phyloP scores from a whole-genome alignment of 1,140 invertebrate genomes.

The Cyphomyrmex costatus region DNA sequence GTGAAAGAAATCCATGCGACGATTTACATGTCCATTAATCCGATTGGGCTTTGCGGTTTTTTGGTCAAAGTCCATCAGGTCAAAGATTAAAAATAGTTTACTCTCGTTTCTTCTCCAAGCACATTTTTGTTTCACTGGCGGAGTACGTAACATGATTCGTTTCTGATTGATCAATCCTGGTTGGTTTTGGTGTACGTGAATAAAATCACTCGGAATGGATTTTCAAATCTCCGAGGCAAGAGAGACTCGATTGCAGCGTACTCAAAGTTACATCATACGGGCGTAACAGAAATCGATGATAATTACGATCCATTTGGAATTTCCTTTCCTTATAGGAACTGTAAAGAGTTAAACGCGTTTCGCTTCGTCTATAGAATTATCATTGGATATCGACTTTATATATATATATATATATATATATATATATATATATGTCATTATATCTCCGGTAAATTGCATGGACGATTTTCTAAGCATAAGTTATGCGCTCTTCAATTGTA shows the following conservation, averaged over 20 bases:
- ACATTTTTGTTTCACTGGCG: background rate
- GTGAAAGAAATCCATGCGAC: slow-evolving; percentile 47
- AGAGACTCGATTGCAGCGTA: background rate
- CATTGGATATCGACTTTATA: slow-evolving; percentile 28
- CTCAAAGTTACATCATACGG: background rate
- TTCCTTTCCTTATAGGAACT: background rate
- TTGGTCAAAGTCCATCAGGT: slow-evolving; percentile 9
- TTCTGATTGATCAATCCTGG: slow-evolving; percentile 28
- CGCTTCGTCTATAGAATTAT: slow-evolving; percentile 35
- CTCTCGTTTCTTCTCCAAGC: background rate
- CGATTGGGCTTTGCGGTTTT: slow-evolving; percentile 40
- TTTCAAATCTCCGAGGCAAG: background rate
- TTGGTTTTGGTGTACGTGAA: slow-evolving; percentile 29
- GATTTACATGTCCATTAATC: slow-evolving; percentile 54
- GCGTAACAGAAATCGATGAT: slow-evolving; percentile 49
- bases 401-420: too few species aligned
- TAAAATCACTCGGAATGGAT: slow-evolving; percentile 21
- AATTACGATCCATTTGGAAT: slow-evolving; percentile 50
- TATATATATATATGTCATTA: slow-evolving; percentile 33
- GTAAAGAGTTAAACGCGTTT: slow-evolving; percentile 33
- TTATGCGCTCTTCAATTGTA: slow-evolving; percentile 33
- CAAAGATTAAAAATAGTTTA: slow-evolving; percentile 29
- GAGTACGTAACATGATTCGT: background rate
- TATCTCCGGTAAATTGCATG: slow-evolving; percentile 24
- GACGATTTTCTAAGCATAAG: slow-evolving; percentile 10